phyloP scores from a whole-genome alignment of 2,888 invertebrate species.

The Epirrhoe tristata region DNA sequence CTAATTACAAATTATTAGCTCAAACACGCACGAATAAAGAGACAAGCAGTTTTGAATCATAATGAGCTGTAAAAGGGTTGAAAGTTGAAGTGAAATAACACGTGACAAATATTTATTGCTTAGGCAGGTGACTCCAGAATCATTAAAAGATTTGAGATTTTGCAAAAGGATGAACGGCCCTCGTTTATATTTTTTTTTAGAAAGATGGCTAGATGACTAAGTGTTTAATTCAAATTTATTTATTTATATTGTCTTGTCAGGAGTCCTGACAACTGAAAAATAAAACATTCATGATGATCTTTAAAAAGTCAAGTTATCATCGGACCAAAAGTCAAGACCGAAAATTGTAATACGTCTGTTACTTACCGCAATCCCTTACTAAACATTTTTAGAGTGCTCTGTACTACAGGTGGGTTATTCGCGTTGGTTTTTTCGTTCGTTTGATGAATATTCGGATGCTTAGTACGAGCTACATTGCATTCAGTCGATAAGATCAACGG shows the following conservation, averaged over 20 bases:
- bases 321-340: too few relatives aligned
- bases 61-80: background rate
- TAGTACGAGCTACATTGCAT: too few relatives aligned
- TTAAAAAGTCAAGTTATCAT: too few relatives aligned
- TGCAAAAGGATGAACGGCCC: background rate
- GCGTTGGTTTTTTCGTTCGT: too few relatives aligned
- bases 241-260: background rate
- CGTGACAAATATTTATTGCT: conserved; percentile 23
- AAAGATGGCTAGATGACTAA: background rate
- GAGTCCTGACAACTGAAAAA: background rate
- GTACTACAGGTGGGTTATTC: too few relatives aligned
- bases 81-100: background rate
- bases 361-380: too few relatives aligned
- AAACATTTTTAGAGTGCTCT: too few relatives aligned
- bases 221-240: too few relatives aligned
- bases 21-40: conserved; percentile 1
- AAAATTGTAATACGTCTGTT: too few relatives aligned
- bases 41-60: conserved; percentile 11
- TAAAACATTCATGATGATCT: background rate
- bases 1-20: conserved; percentile 24
- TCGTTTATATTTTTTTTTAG: background rate
- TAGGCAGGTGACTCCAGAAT: conserved; percentile 8
- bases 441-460: too few relatives aligned
- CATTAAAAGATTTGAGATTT: conserved; percentile 3
- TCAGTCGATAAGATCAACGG: too few relatives aligned